Evolutionary conservation across 2,113 vertebrate species (phyloP), one percentile per base, ranked within the genome.

Genomic region (Azemiops feae): DNA sequence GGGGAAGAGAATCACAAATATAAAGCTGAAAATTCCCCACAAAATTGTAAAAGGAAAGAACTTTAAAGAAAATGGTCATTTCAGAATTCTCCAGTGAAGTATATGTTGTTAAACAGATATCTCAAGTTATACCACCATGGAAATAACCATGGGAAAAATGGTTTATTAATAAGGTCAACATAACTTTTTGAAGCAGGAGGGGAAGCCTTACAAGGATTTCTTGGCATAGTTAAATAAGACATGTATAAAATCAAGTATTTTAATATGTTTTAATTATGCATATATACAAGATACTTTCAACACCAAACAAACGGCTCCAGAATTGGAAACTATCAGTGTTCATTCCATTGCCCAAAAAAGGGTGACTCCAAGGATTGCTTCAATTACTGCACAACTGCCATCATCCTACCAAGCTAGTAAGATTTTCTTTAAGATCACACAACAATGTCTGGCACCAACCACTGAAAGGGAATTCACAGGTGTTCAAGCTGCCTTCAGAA

Each of bases 231-330:
- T 18, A 69, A 50, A 52, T 53, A 47, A 16, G 27, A 34, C 64
- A n/a, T 90, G 4, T 52, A 90, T 69, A 69, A 90, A 64, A 90
- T 6, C 58, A 74, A 91, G 50, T 85, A 91, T n/a, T 64, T 90
- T 30, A 16, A 34, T 11, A 39, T 85, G 45, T 18, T 91, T 91
- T 81, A 54, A 55, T 91, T 85, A 53, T 55, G 52, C 74, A 85
- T 0, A 85, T 85, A 85, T 20, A 39, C 50, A 55, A 27, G 34
- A n/a, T 27, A 11, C 12, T 91, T 57, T 85, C 25, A 74, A 18
- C 22, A 85, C 10, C n/a, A 53, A 22, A 39, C 20, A 69, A 12
- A 6, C 34, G 30, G 64, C 64, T 14, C n/a, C 14, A 69, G 64
- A 69, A 69, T 5, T 69, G 60, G 60, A 69, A 69, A n/a, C 60